These are phyloP conservation scores for Mamestra configurata DNA, from an alignment of 1,140 invertebrate genomes.

Conservation along the genomic window DNA sequence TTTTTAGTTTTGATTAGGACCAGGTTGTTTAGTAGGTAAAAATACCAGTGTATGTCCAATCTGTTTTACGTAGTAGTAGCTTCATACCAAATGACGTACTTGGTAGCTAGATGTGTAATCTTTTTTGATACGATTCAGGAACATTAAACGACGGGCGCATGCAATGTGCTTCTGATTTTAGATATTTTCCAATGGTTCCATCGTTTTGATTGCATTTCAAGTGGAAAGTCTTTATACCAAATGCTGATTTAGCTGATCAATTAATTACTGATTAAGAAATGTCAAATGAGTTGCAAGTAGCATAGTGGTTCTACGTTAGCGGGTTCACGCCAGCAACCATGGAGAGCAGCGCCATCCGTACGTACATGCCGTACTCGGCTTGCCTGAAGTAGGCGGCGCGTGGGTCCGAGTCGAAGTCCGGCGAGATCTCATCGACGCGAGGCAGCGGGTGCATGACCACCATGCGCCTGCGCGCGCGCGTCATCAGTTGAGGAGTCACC, in stretches of 20 bases:
- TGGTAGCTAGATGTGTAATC: constrained; percentile 3
- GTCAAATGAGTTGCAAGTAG: not conserved
- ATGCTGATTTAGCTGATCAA: constrained; percentile 4
- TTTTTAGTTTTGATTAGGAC: too few relatives aligned
- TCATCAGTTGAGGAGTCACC: constrained; percentile 98
- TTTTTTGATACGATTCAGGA: not conserved
- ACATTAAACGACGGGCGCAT: constrained; percentile 26
- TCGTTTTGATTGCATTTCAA: constrained; percentile 11
- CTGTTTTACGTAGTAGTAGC: not conserved
- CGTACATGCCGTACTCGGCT: constrained; percentile 99
- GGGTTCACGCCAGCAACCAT: constrained; percentile 93
- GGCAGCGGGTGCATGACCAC: constrained; percentile 99
- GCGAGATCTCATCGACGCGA: constrained; percentile 97
- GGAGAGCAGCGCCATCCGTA: constrained; percentile 98
- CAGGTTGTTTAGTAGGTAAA: too few relatives aligned
- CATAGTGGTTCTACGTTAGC: constrained; percentile 61
- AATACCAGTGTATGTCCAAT: not conserved
- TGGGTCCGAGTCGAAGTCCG: constrained; percentile 98
- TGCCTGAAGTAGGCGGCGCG: constrained; percentile 99
- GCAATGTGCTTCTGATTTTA: constrained; percentile 10
- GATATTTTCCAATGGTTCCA: constrained; percentile 12
- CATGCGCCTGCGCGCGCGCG: constrained; percentile 96
- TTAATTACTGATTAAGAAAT: not conserved
- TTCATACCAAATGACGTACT: not conserved
- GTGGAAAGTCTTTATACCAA: not conserved